phyloP scores from a whole-genome alignment of 2,113 vertebrate species.

The Crotalus helleri region DNA sequence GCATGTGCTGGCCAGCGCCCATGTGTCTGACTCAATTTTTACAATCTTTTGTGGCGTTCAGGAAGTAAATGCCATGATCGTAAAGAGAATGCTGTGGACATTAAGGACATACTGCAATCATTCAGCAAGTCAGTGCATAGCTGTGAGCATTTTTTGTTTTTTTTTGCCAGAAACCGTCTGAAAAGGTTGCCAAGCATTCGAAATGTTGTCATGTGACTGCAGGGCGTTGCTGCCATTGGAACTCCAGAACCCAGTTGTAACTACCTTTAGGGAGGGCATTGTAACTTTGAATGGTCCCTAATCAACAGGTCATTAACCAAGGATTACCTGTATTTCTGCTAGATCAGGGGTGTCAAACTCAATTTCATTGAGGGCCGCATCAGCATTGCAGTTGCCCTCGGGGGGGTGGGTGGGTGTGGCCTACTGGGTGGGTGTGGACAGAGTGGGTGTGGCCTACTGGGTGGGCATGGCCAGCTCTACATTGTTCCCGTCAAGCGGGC shows the following conservation, averaged over 20 bases:
- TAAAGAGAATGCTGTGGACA: background rate
- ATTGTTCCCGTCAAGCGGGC: too few species aligned
- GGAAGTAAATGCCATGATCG: background rate
- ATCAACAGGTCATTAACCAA: background rate
- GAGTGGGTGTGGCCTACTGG: too few species aligned
- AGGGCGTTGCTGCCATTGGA: background rate
- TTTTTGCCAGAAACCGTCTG: background rate
- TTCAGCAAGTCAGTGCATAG: background rate
- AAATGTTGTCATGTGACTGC: background rate
- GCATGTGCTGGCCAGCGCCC: too few species aligned
- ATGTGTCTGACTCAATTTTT: background rate
- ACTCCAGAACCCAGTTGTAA: background rate
- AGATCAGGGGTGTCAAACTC: too few species aligned
- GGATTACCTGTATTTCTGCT: background rate
- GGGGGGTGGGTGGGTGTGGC: too few species aligned
- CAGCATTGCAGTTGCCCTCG: too few species aligned
- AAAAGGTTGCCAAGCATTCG: background rate
- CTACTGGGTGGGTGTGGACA: too few species aligned
- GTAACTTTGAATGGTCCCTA: background rate
- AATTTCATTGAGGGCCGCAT: too few species aligned
- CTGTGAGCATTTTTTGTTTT: background rate
- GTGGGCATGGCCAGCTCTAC: too few species aligned
- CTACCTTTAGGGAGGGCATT: background rate
- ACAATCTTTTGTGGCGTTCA: background rate
- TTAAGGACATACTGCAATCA: background rate